A percentile compares a stretch with the other conserved stretches of the same genome.
phyloP scores from a whole-genome alignment of 1,140 invertebrate genomes.

The Stenopsyche tienmushanensis region DNA sequence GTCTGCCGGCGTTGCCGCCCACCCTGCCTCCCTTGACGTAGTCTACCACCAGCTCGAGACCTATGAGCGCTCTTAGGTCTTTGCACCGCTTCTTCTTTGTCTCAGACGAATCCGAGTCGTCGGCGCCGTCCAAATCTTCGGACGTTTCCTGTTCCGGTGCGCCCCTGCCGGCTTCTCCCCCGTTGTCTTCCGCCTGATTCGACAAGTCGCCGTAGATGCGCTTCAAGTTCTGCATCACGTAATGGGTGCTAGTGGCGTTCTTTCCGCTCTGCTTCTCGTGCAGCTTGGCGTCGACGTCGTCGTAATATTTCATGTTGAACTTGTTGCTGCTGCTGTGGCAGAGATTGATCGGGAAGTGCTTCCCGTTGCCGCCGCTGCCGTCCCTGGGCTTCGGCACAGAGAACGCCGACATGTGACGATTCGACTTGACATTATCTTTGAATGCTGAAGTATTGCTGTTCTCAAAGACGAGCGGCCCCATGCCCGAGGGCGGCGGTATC shows the following conservation, averaged over 20 bases:
- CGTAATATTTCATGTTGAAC: conserved; percentile 39
- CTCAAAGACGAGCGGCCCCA: conserved; percentile 33
- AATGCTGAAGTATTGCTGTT: conserved; percentile 36
- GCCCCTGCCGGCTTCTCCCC: conserved; percentile 42
- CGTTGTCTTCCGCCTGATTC: conserved; percentile 35
- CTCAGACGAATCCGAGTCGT: conserved; percentile 39
- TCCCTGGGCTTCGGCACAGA: conserved; percentile 59
- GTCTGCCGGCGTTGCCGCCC: not conserved
- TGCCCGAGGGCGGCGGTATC: conserved; percentile 43
- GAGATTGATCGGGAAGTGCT: conserved; percentile 31
- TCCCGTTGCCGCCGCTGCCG: not conserved
- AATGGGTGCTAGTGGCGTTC: conserved; percentile 53
- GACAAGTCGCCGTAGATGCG: conserved; percentile 55
- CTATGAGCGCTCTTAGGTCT: conserved; percentile 36
- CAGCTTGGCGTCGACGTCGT: conserved; percentile 32
- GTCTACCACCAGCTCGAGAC: conserved; percentile 38
- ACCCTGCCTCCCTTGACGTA: conserved; percentile 35
- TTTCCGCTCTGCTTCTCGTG: conserved; percentile 22
- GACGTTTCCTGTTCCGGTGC: conserved; percentile 45
- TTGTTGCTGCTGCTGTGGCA: conserved; percentile 31
- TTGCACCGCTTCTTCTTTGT: conserved; percentile 37
- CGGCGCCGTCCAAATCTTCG: conserved; percentile 42
- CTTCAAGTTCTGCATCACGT: conserved; percentile 57
- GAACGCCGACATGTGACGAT: conserved; percentile 64
- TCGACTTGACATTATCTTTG: conserved; percentile 49